phyloP scores from a whole-genome alignment of 2,888 invertebrate genomes.

The Chrysomela aeneicollis region DNA sequence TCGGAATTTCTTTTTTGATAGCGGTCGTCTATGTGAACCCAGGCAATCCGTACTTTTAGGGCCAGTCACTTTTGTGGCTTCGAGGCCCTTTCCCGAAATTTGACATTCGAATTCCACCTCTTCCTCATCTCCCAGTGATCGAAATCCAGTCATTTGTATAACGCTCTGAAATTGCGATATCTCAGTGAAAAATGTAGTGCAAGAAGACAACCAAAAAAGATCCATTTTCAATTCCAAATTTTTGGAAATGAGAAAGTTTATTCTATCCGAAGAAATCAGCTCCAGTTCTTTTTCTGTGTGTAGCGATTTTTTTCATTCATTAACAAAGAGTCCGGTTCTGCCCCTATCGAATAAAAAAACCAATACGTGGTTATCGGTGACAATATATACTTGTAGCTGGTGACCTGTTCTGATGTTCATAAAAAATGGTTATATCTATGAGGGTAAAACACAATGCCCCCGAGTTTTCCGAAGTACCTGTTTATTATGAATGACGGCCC shows the following conservation, averaged over 20 bases:
- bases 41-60: conserved; percentile 79
- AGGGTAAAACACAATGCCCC: conserved; percentile 48
- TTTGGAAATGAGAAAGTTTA: too few species aligned
- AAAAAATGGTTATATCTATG: conserved; percentile 52
- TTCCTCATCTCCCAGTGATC: conserved; percentile 88
- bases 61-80: conserved; percentile 86
- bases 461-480: conserved; percentile 48
- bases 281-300: too few species aligned
- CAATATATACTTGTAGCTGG: conserved; percentile 48
- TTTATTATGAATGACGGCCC: conserved; percentile 47
- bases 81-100: conserved; percentile 84
- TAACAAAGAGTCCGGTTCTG: conserved; percentile 13
- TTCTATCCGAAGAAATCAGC: too few species aligned
- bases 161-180: conserved; percentile 72
- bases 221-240: too few species aligned
- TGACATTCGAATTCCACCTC: conserved; percentile 88
- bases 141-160: conserved; percentile 89
- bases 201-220: too few species aligned
- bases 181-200: too few species aligned
- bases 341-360: conserved; percentile 9
- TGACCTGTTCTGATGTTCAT: conserved; percentile 46
- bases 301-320: too few species aligned
- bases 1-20: conserved; percentile 81
- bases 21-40: conserved; percentile 83
- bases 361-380: conserved; percentile 37